These are phyloP conservation scores for Propsilocerus akamusi DNA, from an alignment of 1,140 invertebrate genomes.

Conservation along the genomic window DNA sequence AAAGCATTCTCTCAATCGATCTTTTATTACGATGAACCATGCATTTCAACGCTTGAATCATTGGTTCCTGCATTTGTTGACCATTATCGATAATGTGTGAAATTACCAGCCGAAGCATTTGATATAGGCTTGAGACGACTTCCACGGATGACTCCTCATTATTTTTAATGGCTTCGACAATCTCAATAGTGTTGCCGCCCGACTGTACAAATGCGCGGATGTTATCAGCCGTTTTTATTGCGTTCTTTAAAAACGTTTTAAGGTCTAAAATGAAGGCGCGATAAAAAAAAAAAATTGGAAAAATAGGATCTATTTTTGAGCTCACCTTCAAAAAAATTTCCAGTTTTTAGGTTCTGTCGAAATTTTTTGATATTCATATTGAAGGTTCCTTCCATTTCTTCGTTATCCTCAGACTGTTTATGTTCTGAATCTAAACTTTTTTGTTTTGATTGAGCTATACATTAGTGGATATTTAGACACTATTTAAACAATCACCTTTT, in stretches of 20 bases:
- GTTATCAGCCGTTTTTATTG: conserved; percentile 15
- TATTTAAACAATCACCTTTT: background rate
- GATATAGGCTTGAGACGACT: conserved; percentile 30
- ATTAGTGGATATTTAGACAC: too few relatives aligned
- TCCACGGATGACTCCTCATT: conserved; percentile 31
- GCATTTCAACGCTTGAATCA: conserved; percentile 40
- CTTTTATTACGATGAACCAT: conserved; percentile 44
- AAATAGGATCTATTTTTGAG: background rate
- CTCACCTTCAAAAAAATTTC: background rate
- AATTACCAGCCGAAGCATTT: conserved; percentile 40
- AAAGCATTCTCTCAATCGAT: conserved; percentile 42
- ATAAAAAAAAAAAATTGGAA: background rate
- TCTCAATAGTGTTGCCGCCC: conserved; percentile 44
- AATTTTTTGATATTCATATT: background rate
- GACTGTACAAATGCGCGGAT: conserved; percentile 40
- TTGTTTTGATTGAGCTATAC: background rate
- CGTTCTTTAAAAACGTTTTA: background rate
- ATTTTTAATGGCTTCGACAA: conserved; percentile 34
- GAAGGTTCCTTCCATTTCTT: background rate
- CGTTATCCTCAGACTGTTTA: background rate
- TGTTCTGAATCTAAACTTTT: background rate
- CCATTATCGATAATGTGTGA: conserved; percentile 38
- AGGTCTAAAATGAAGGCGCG: background rate
- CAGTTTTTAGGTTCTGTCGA: background rate
- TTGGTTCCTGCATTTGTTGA: conserved; percentile 28